These are phyloP conservation scores for Poeciliopsis infans DNA, from an alignment of 2,797 vertebrate species.

Conservation along the genomic window DNA sequence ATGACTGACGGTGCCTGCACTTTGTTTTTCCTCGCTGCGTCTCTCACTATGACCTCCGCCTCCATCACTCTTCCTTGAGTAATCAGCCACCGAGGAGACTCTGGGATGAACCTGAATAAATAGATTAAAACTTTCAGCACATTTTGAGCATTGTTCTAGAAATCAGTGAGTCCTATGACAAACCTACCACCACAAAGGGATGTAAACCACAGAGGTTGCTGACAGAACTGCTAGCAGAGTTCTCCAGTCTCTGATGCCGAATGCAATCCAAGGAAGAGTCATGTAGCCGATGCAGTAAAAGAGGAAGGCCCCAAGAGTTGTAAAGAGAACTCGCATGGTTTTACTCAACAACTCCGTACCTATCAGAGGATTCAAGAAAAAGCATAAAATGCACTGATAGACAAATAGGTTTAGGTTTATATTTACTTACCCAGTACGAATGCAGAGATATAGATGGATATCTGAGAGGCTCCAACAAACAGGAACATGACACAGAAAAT, in stretches of 20 bases:
- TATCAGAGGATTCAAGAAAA: slow-evolving; percentile 59
- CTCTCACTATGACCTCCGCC: slow-evolving; percentile 75
- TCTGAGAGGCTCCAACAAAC: slow-evolving; percentile 91
- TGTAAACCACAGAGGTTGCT: slow-evolving; percentile 81
- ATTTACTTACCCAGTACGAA: slow-evolving; percentile 91
- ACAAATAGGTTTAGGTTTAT: neutral
- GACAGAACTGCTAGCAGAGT: slow-evolving; percentile 85
- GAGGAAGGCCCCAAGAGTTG: slow-evolving; percentile 88
- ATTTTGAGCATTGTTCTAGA: neutral
- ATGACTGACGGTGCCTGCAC: slow-evolving; percentile 71
- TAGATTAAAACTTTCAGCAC: neutral
- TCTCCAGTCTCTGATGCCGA: slow-evolving; percentile 88
- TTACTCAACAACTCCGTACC: slow-evolving; percentile 92
- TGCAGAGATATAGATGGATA: slow-evolving; percentile 92
- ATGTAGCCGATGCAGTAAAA: slow-evolving; percentile 93
- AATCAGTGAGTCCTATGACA: neutral
- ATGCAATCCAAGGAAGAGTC: slow-evolving; percentile 88
- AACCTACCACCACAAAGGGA: slow-evolving; percentile 90
- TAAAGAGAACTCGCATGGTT: slow-evolving; percentile 87
- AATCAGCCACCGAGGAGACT: slow-evolving; percentile 82
- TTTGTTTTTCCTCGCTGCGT: slow-evolving; percentile 76
- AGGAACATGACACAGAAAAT: slow-evolving; percentile 89
- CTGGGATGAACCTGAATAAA: slow-evolving; percentile 77
- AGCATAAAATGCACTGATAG: neutral
- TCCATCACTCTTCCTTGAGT: slow-evolving; percentile 76